Percentiles rank a stretch among this genome's conserved stretches.
Conservation (phyloP, 2,113 vertebrate genomes). For the Ictidomys tridecemlineatus region DNA sequence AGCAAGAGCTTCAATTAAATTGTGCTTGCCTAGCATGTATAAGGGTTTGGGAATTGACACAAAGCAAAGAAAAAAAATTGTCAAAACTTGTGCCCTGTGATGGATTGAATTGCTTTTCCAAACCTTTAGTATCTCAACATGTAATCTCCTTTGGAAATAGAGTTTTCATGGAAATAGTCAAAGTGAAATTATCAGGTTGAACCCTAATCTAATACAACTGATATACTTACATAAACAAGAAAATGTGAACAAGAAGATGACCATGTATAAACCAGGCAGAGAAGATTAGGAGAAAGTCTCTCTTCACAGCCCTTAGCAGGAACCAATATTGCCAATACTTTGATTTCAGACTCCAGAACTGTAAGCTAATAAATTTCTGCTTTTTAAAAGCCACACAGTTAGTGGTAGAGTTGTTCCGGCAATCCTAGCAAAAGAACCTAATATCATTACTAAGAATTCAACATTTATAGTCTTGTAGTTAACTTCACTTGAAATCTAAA, state of each 20-base stretch:
- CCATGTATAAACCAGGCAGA: background rate
- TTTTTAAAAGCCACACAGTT: background rate
- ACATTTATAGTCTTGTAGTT: background rate
- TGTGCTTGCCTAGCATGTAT: background rate
- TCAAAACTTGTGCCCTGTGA: background rate
- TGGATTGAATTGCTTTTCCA: background rate
- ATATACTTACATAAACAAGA: background rate
- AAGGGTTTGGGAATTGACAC: background rate
- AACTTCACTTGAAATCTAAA: background rate
- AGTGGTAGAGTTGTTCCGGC: background rate
- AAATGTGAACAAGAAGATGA: background rate
- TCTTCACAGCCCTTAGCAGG: background rate
- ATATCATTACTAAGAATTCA: background rate
- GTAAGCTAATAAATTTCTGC: background rate
- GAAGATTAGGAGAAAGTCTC: fast-evolving
- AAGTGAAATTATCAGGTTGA: background rate
- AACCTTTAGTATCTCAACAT: background rate
- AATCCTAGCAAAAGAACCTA: background rate
- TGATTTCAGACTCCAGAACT: background rate
- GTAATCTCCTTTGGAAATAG: background rate
- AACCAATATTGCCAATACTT: background rate
- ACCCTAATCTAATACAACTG: background rate
- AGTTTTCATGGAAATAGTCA: background rate
- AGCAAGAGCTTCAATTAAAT: background rate
- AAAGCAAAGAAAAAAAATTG: background rate